Evolutionary conservation across 2,888 invertebrate genomes (phyloP).

Genomic region (Mythimna vitellina): DNA sequence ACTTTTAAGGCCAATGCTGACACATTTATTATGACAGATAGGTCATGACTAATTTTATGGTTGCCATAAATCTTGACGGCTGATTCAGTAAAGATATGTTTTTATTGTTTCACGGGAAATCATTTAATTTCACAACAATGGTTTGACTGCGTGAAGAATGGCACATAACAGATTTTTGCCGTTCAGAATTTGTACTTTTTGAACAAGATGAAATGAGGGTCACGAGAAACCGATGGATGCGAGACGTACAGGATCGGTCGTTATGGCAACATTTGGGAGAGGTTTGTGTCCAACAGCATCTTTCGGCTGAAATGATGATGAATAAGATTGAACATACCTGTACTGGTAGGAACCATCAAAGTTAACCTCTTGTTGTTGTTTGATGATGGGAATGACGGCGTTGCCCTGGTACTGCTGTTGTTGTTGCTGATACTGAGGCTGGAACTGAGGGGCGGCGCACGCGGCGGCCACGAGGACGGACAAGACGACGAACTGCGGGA

Average conservation of each 20-base stretch:
- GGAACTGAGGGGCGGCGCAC: constrained; percentile 81
- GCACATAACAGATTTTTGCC: constrained; percentile 14
- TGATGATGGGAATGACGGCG: constrained; percentile 90
- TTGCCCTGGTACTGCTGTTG: constrained; percentile 77
- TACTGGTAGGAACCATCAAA: constrained; percentile 91
- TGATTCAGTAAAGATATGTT: constrained; percentile 33
- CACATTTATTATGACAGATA: constrained; percentile 41
- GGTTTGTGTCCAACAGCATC: no score
- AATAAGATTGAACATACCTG: constrained; percentile 80
- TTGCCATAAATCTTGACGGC: constrained; percentile 34
- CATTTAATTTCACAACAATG: constrained; percentile 41
- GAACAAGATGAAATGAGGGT: constrained; percentile 1
- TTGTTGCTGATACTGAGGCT: constrained; percentile 71
- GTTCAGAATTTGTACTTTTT: constrained; percentile 6
- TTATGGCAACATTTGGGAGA: no score
- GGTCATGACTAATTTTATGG: constrained; percentile 31
- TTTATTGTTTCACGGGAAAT: constrained; percentile 36
- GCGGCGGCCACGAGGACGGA: constrained; percentile 81
- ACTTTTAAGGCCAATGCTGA: constrained; percentile 25
- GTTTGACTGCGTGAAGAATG: constrained; percentile 29
- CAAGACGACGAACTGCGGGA: constrained; percentile 81
- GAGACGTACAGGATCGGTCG: no score
- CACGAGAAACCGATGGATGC: no score
- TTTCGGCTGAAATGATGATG: no score
- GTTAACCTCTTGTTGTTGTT: constrained; percentile 89